Percentiles rank a stretch among this genome's conserved stretches.
phyloP scores from a whole-genome alignment of 2,888 invertebrate species.

The Cerastoderma edule region DNA sequence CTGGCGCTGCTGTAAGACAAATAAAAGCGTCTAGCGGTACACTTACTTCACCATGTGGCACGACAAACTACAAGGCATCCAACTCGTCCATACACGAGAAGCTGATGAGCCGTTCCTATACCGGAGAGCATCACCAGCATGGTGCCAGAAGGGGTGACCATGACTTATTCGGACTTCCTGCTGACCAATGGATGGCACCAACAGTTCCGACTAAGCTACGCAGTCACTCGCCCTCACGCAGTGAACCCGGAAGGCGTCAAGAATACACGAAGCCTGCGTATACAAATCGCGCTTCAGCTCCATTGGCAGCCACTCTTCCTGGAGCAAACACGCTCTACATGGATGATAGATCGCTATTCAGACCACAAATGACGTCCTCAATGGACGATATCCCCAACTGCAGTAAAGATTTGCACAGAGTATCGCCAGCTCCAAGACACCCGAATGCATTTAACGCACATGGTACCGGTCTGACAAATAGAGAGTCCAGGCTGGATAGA shows the following conservation, averaged over 20 bases:
- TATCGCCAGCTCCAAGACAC: background rate
- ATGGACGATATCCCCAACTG: no score
- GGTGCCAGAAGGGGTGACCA: background rate
- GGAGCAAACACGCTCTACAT: no score
- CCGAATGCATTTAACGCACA: background rate
- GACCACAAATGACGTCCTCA: background rate
- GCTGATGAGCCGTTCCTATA: background rate
- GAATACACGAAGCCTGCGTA: no score
- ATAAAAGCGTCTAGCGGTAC: no score
- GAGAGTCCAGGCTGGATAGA: conserved; percentile 1
- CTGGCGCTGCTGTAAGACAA: no score
- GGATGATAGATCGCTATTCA: background rate
- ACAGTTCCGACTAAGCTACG: conserved; percentile 13
- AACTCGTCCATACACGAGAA: background rate
- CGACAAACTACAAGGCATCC: background rate
- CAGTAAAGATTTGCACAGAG: background rate
- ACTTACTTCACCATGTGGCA: no score
- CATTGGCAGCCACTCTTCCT: no score
- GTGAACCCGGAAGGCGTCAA: no score
- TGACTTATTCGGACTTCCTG: background rate
- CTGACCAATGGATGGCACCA: conserved; percentile 17
- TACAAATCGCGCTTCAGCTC: no score
- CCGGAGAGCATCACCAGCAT: background rate
- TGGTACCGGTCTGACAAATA: background rate
- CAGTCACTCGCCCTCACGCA: background rate